Evolutionary conservation across 2,888 invertebrate species (phyloP).

Genomic region (Andrena marginata): DNA sequence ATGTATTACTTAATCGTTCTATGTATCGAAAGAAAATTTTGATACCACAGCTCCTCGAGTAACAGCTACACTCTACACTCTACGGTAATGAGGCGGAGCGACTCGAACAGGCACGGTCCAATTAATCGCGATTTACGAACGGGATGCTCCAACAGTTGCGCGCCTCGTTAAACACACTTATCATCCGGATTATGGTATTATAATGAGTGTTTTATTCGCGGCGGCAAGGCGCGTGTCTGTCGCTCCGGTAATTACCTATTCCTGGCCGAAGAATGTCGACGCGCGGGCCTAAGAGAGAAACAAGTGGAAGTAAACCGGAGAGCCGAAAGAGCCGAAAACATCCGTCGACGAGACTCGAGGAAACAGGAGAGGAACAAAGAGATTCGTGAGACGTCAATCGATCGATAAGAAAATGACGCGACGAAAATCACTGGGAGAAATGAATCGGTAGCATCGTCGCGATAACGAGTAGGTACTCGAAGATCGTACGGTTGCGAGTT

Average conservation of each 20-base stretch:
- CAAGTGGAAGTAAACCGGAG: neutral
- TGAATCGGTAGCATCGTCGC: conserved; percentile 34
- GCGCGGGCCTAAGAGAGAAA: neutral
- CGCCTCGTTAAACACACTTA: conserved; percentile 46
- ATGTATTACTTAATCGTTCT: no score
- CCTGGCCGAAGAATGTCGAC: neutral
- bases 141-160: conserved; percentile 51
- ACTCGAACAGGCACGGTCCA: conserved; percentile 19
- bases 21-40: no score
- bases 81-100: neutral
- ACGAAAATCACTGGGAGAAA: neutral
- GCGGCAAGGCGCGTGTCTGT: conserved; percentile 23
- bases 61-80: neutral
- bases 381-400: neutral
- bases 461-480: conserved; percentile 29
- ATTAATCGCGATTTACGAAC: conserved; percentile 47
- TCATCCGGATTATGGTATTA: conserved; percentile 52
- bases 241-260: conserved; percentile 9
- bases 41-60: no score
- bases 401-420: neutral
- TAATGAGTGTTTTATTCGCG: conserved; percentile 61
- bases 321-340: neutral
- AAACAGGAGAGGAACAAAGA: neutral
- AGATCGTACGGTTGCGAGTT: conserved; percentile 20
- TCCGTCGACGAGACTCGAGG: neutral